A percentile compares a stretch with the other conserved stretches of the same genome.
These are phyloP conservation scores for Caerostris darwini DNA, from an alignment of 1,140 invertebrate species.

Conservation along the genomic window DNA sequence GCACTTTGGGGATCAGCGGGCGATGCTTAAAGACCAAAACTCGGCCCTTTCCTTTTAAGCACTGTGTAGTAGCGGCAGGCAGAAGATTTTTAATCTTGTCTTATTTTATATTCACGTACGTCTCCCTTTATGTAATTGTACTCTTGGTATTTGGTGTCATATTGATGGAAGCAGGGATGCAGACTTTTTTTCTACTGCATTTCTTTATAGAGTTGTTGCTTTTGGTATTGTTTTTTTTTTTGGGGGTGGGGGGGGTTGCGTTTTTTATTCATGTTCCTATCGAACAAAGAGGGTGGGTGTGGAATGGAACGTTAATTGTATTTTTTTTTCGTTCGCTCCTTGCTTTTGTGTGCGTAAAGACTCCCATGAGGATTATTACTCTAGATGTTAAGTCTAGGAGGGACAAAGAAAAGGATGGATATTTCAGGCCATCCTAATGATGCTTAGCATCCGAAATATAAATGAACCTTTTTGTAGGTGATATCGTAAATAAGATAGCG, in stretches of 20 bases:
- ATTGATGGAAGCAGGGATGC: slow-evolving; percentile 61
- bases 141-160: too few species aligned
- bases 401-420: slow-evolving; percentile 34
- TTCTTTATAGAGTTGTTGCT: slow-evolving; percentile 48
- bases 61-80: background rate
- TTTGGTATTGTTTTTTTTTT: slow-evolving; percentile 40
- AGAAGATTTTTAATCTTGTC: slow-evolving; percentile 70
- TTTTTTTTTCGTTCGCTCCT: slow-evolving; percentile 46
- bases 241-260: background rate
- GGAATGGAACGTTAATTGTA: slow-evolving; percentile 72
- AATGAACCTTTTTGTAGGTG: slow-evolving; percentile 56
- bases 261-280: background rate
- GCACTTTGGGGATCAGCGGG: too few species aligned
- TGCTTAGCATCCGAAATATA: slow-evolving; percentile 47
- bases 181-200: background rate
- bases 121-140: slow-evolving; percentile 48
- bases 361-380: slow-evolving; percentile 64
- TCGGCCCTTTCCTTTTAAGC: too few species aligned
- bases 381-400: slow-evolving; percentile 44
- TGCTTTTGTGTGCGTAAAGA: slow-evolving; percentile 56
- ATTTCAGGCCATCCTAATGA: slow-evolving; percentile 2
- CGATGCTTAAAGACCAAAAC: too few species aligned
- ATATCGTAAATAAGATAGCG: slow-evolving; percentile 58
- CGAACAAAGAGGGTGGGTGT: background rate
- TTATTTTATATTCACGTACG: slow-evolving; percentile 70